Conservation (phyloP, 2,888 invertebrate genomes). For the Nudaria mundana region DNA sequence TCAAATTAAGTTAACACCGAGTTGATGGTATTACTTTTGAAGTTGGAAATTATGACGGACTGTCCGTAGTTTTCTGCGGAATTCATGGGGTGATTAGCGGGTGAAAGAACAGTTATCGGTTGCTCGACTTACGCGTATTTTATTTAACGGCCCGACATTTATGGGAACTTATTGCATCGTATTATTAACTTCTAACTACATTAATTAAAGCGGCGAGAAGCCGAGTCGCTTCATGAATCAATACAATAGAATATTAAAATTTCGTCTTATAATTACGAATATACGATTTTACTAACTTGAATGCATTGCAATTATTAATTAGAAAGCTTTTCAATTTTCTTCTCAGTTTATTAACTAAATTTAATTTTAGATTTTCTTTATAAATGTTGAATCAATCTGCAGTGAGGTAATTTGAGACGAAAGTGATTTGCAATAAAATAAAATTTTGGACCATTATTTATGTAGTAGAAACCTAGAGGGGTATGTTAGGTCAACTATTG, state of each 20-base stretch:
- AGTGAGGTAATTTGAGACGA: no score
- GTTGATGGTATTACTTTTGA: conserved; percentile 81
- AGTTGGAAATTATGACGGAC: conserved; percentile 79
- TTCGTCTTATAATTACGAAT: no score
- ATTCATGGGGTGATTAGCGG: conserved; percentile 68
- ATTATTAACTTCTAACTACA: conserved; percentile 33
- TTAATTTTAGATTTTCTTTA: no score
- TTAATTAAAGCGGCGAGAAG: conserved; percentile 36
- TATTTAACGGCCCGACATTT: conserved; percentile 54
- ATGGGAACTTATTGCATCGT: conserved; percentile 57
- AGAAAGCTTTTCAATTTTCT: conserved; percentile 2
- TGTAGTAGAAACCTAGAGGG: conserved; percentile 44
- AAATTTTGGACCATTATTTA: conserved; percentile 45
- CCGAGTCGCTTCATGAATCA: conserved; percentile 18
- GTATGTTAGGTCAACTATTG: conserved; percentile 64
- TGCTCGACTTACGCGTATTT: conserved; percentile 51
- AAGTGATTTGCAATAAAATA: conserved; percentile 17
- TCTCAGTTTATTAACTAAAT: no score
- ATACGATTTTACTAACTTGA: no score
- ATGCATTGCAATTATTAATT: conserved; percentile 17
- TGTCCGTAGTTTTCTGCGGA: conserved; percentile 57
- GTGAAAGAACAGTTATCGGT: conserved; percentile 67
- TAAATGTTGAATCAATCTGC: no score
- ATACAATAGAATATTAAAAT: conserved; percentile 28
- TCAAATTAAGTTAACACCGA: conserved; percentile 82